Conservation (phyloP, 1,140 invertebrate species). For the Brachionus paranguensis region DNA sequence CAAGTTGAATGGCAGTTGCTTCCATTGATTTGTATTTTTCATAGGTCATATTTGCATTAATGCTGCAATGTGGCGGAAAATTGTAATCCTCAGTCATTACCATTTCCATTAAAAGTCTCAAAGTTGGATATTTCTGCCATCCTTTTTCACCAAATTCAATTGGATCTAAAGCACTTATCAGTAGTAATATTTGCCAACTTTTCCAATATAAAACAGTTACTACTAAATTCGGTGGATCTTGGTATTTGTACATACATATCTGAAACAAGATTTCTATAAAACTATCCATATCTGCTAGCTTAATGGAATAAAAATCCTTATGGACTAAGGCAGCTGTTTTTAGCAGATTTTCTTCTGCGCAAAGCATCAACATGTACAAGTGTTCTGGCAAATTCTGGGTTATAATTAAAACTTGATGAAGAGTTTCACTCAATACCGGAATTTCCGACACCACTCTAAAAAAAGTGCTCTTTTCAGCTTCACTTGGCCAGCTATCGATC, state of each 20-base stretch:
- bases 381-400: conserved; percentile 23
- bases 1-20: conserved; percentile 60
- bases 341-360: conserved; percentile 31
- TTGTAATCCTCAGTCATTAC: conserved; percentile 84
- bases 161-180: conserved; percentile 85
- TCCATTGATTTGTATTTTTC: conserved; percentile 64
- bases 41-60: conserved; percentile 59
- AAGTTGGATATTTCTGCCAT: conserved; percentile 84
- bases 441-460: conserved; percentile 77
- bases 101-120: conserved; percentile 87
- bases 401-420: conserved; percentile 57
- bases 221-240: conserved; percentile 78
- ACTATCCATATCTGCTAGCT: background rate
- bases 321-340: conserved; percentile 34
- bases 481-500: conserved; percentile 86
- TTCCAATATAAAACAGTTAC: conserved; percentile 89
- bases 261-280: conserved; percentile 37
- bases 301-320: conserved; percentile 16
- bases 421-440: conserved; percentile 72
- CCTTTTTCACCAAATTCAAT: conserved; percentile 73
- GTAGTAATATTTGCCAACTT: conserved; percentile 79
- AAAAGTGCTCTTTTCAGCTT: conserved; percentile 64
- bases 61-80: conserved; percentile 67
- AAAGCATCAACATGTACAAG: conserved; percentile 23
- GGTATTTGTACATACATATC: conserved; percentile 50